phyloP scores from a whole-genome alignment of 1,140 invertebrate species.

The Megalonaias nervosa region DNA sequence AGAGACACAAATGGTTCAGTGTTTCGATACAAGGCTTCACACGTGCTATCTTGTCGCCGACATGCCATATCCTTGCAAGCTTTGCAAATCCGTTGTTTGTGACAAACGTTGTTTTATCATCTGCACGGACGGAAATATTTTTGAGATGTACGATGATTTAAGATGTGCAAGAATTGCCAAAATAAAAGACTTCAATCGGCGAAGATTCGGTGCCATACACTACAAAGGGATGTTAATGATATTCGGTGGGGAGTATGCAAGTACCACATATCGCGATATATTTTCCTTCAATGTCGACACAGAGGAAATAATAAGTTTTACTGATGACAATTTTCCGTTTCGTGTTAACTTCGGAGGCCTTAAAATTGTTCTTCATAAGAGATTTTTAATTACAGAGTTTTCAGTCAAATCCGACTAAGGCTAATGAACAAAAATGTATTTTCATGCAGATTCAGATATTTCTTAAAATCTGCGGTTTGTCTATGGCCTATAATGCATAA shows the following conservation, averaged over 20 bases:
- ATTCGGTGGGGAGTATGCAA: conserved; percentile 47
- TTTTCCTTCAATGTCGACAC: conserved; percentile 42
- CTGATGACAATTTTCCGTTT: conserved; percentile 40
- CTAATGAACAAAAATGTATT: too few relatives aligned
- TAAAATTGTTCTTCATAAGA: conserved; percentile 53
- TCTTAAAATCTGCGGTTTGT: too few relatives aligned
- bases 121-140: conserved; percentile 50
- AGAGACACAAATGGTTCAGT: conserved; percentile 51
- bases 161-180: conserved; percentile 29
- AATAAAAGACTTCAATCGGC: conserved; percentile 45
- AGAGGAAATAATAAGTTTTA: conserved; percentile 27
- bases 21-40: conserved; percentile 46
- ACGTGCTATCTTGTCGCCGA: conserved; percentile 32
- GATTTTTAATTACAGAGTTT: conserved; percentile 40
- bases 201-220: conserved; percentile 51
- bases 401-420: too few relatives aligned
- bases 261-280: conserved; percentile 43
- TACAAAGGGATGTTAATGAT: conserved; percentile 43
- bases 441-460: too few relatives aligned
- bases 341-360: conserved; percentile 52
- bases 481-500: too few relatives aligned
- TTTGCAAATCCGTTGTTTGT: conserved; percentile 43
- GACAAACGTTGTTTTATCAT: conserved; percentile 50
- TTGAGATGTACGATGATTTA: conserved; percentile 36
- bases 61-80: conserved; percentile 47